These are phyloP conservation scores for Melanotaenia trifasciata DNA, from an alignment of 2,797 vertebrate species.

Conservation along the genomic window DNA sequence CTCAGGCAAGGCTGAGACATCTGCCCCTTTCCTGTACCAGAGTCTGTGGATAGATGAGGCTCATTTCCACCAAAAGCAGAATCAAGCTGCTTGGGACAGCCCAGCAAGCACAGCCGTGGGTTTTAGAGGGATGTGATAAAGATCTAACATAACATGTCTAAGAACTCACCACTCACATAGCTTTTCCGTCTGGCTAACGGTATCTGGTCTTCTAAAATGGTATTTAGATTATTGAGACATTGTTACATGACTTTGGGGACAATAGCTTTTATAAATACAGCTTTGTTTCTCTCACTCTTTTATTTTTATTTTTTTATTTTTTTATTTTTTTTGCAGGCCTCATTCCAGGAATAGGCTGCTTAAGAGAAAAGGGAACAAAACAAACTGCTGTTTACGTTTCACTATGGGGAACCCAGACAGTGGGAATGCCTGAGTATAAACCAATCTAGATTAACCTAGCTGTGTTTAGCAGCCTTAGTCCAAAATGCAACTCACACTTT, in stretches of 20 bases:
- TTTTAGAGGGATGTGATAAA: constrained; percentile 56
- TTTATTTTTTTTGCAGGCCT: constrained; percentile 20
- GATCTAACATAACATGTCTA: constrained; percentile 59
- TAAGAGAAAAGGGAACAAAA: constrained; percentile 30
- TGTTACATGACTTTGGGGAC: constrained; percentile 25
- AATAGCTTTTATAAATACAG: constrained; percentile 25
- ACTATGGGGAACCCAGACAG: constrained; percentile 11
- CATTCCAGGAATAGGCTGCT: constrained; percentile 29
- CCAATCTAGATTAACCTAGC: constrained; percentile 9
- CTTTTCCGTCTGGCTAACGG: constrained; percentile 17
- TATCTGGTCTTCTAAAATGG: constrained; percentile 14
- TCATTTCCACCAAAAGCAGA: constrained; percentile 45
- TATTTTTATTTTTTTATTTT: too few relatives aligned
- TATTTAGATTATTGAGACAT: constrained; percentile 16
- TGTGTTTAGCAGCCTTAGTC: constrained; percentile 1
- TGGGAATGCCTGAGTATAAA: constrained; percentile 13
- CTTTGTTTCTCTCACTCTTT: constrained; percentile 6
- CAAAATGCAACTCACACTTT: background rate
- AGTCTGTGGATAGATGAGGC: constrained; percentile 42
- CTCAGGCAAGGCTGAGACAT: constrained; percentile 72
- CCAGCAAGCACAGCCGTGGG: constrained; percentile 65
- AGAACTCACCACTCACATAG: constrained; percentile 41
- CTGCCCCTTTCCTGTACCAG: constrained; percentile 73
- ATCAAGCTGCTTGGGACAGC: constrained; percentile 38
- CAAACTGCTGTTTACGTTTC: constrained; percentile 19